These are phyloP conservation scores for Pheucticus melanocephalus DNA, from an alignment of 2,113 vertebrate genomes.

Conservation along the genomic window DNA sequence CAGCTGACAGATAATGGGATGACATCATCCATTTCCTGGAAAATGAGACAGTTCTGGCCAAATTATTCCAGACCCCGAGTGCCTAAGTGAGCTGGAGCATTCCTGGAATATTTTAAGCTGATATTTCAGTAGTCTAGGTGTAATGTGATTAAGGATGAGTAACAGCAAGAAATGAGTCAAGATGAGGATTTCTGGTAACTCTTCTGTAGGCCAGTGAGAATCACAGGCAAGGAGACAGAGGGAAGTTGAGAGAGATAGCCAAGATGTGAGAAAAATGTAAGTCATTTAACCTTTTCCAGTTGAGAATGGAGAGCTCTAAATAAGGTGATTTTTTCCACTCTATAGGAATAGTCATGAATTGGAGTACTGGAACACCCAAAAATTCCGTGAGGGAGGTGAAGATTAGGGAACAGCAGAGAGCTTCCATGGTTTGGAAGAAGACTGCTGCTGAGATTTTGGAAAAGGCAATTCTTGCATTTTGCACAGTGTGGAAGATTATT, in stretches of 20 bases:
- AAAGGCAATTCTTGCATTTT: background rate
- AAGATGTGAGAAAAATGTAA: background rate
- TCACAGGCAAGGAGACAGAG: background rate
- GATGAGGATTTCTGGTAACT: background rate
- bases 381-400: background rate
- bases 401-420: background rate
- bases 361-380: background rate
- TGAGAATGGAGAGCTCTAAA: background rate
- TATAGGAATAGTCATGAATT: background rate
- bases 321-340: background rate
- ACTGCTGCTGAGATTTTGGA: background rate
- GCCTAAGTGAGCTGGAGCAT: constrained; percentile 6
- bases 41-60: constrained; percentile 23
- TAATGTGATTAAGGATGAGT: constrained; percentile 32
- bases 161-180: constrained; percentile 7
- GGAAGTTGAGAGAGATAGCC: background rate
- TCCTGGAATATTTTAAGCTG: constrained; percentile 11
- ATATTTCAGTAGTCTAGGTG: constrained; percentile 33
- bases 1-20: constrained; percentile 52
- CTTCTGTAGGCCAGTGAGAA: background rate
- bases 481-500: background rate
- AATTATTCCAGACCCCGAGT: background rate
- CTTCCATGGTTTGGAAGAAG: background rate
- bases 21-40: constrained; percentile 65
- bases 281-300: background rate